These are phyloP conservation scores for Panonychus citri DNA, from an alignment of 1,140 invertebrate species.

Conservation along the genomic window DNA sequence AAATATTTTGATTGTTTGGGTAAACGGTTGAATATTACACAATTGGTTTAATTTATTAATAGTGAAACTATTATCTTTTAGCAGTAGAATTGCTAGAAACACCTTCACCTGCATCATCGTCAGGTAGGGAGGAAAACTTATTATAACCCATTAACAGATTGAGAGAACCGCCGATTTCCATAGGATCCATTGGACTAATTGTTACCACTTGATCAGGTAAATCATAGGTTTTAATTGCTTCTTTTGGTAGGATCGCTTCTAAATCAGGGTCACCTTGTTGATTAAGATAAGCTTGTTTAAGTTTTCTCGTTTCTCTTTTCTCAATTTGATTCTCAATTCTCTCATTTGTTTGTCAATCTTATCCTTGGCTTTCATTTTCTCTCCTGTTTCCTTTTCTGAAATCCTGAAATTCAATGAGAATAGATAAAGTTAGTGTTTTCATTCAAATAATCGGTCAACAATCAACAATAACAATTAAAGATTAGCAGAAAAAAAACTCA, in stretches of 20 bases:
- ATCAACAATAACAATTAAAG: too few species aligned
- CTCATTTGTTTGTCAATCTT: neutral
- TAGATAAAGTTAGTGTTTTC: too few species aligned
- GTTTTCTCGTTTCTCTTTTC: neutral
- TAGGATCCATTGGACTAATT: neutral
- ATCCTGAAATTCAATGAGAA: too few species aligned
- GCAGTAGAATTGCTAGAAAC: neutral
- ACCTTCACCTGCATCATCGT: neutral
- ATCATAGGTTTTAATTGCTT: neutral
- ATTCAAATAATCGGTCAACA: too few species aligned
- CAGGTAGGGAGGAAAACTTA: neutral
- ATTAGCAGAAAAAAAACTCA: neutral
- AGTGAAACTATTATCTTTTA: neutral
- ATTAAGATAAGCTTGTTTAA: neutral
- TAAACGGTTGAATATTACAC: neutral
- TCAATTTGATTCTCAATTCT: neutral
- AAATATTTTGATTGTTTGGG: neutral
- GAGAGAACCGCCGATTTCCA: neutral
- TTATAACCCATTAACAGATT: neutral
- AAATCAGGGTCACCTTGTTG: neutral
- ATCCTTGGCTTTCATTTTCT: neutral
- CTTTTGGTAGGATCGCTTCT: neutral
- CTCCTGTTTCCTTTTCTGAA: neutral
- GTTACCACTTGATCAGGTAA: neutral
- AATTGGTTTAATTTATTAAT: neutral